Evolutionary conservation across 2,888 invertebrate genomes (phyloP), one percentile per base, ranked within the genome.

Genomic region (Sericinus montela): DNA sequence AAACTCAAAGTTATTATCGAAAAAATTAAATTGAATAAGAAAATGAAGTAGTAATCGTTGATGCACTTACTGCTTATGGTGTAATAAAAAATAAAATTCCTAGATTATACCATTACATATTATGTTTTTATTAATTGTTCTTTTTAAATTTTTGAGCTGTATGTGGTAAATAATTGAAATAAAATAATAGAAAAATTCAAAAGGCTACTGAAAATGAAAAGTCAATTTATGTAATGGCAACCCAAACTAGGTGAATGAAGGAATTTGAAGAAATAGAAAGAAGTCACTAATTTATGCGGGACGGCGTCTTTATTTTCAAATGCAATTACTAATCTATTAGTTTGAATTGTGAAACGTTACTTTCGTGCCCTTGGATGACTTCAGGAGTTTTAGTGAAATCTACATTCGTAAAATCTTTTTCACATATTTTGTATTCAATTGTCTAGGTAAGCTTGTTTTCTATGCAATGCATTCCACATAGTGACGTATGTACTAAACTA

Each of bases 271-370:
- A 83, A 81, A 80, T 80, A 79, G 80, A 79, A 80, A 83, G 80
- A 83, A 85, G 75, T 82, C 72, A 63, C 72, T 80, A 82, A 82
- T 80, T 75, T 81, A 80, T 81, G 77, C 77, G 71, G 77, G 79
- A 85, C 86, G 75, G 82, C 83, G 80, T 85, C 84, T 83, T 80
- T 81, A 82, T 78, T 85, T 86, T 83, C 80, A 73, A 76, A 79
- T 80, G 74, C 69, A 72, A 78, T 82, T 80, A 74, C 71, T 66
- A 74, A 79, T 75, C 64, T 77, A 75, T 71, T 69, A 65, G 72
- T 69, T 68, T 69, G 61, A 69, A 71, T 81, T 80, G 72, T 72
- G 72, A 74, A 79, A 80, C 62, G 75, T 64, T 72, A 72, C 71
- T 64, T 56, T 52, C 58, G 63, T 68, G 74, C 67, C 75, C 76